Percentiles rank a stretch among this genome's conserved stretches.
phyloP scores from a whole-genome alignment of 2,888 invertebrate species.

The Leptinotarsa tumamoca region DNA sequence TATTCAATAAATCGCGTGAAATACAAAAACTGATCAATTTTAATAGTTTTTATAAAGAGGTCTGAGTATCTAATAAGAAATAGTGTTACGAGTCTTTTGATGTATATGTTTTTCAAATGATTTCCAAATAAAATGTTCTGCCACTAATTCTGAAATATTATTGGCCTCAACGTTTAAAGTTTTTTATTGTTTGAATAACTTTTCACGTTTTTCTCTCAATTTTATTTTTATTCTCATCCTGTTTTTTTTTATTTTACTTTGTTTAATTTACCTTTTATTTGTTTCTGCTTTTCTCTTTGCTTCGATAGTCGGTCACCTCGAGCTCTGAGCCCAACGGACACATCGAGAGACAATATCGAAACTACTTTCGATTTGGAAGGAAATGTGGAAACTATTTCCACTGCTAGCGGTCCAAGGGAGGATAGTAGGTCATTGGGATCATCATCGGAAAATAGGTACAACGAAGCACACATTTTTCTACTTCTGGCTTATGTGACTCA shows the following conservation, averaged over 20 bases:
- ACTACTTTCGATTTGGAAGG: conserved; percentile 92
- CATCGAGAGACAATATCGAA: conserved; percentile 80
- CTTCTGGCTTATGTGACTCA: conserved; percentile 4
- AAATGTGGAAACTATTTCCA: conserved; percentile 91
- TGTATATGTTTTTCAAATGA: no score
- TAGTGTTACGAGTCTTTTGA: no score
- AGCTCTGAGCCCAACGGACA: conserved; percentile 65
- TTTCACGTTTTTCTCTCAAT: neutral
- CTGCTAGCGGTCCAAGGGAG: conserved; percentile 83
- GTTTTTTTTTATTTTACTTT: conserved; percentile 41
- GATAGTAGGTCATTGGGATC: conserved; percentile 74
- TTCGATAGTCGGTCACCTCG: conserved; percentile 63
- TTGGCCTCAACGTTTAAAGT: no score
- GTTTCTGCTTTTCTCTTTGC: conserved; percentile 19
- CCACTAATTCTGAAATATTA: no score
- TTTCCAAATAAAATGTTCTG: no score
- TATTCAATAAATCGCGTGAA: no score
- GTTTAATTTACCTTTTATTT: conserved; percentile 35
- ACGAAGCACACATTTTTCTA: conserved; percentile 39
- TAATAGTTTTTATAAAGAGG: no score
- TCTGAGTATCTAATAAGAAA: no score
- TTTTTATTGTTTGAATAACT: no score
- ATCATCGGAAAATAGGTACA: conserved; percentile 83
- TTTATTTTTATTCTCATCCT: neutral
- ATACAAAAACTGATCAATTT: no score